Evolutionary conservation across 1,140 invertebrate genomes (phyloP).

Genomic region (Gonioctena quinquepunctata): DNA sequence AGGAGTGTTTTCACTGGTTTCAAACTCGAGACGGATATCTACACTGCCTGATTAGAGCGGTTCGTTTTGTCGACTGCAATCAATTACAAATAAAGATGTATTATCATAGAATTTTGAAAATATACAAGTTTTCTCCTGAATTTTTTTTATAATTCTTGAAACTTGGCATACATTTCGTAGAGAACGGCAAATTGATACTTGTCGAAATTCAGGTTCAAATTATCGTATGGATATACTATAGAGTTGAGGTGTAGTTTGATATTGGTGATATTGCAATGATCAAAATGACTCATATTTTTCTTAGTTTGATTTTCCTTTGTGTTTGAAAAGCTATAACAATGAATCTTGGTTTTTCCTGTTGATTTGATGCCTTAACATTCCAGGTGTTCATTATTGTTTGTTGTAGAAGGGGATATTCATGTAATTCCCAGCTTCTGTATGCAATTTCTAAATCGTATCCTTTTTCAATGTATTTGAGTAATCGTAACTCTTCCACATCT

Average conservation of each 20-base stretch:
- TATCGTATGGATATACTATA: not conserved
- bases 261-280: not conserved
- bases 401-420: conserved; percentile 24
- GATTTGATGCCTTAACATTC: not conserved
- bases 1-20: not conserved
- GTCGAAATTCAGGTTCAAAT: not conserved
- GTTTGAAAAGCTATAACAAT: conserved; percentile 5
- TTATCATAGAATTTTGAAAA: not conserved
- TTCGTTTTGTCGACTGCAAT: not conserved
- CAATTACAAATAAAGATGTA: not conserved
- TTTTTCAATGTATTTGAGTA: conserved; percentile 9
- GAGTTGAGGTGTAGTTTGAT: not conserved
- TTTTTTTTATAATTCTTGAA: not conserved
- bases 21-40: not conserved
- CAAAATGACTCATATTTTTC: conserved; percentile 8
- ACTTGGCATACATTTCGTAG: not conserved
- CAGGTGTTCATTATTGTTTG: not conserved
- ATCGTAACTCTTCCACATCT: not conserved
- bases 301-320: conserved; percentile 19
- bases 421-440: conserved; percentile 45
- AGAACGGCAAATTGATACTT: not conserved
- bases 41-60: not conserved
- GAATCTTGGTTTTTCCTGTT: conserved; percentile 11
- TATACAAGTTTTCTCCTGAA: not conserved
- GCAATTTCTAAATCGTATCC: conserved; percentile 32